Evolutionary conservation across 2,888 invertebrate species (phyloP).

Genomic region (Tethea ocularis): DNA sequence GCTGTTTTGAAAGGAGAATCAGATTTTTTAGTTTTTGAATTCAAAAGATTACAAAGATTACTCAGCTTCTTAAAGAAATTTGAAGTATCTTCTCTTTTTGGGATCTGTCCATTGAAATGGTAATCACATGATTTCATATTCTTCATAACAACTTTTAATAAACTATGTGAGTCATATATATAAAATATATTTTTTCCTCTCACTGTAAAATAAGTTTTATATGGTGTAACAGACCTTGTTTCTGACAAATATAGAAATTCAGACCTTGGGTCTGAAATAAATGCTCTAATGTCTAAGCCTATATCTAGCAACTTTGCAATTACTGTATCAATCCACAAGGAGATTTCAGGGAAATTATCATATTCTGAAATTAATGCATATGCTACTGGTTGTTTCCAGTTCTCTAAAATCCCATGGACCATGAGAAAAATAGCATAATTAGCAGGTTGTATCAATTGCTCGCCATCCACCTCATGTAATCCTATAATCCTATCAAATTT

Average conservation of each 20-base stretch:
- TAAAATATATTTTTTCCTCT: constrained; percentile 34
- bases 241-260: constrained; percentile 32
- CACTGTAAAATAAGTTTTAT: constrained; percentile 32
- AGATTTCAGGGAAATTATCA: constrained; percentile 29
- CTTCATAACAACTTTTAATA: constrained; percentile 28
- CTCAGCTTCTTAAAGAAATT: constrained; percentile 30
- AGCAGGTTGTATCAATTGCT: constrained; percentile 29
- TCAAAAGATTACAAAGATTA: constrained; percentile 32
- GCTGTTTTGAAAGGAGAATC: constrained; percentile 25
- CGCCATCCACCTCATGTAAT: constrained; percentile 38
- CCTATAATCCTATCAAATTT: constrained; percentile 37
- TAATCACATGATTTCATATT: constrained; percentile 33
- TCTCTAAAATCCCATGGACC: constrained; percentile 34
- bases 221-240: constrained; percentile 26
- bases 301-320: constrained; percentile 29
- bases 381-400: constrained; percentile 39
- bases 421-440: constrained; percentile 35
- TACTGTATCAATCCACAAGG: constrained; percentile 37
- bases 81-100: constrained; percentile 26
- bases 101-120: constrained; percentile 21
- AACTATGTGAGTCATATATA: constrained; percentile 29
- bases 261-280: constrained; percentile 32
- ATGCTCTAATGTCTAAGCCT: constrained; percentile 34
- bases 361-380: constrained; percentile 34
- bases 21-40: constrained; percentile 21